Evolutionary conservation across 2,113 vertebrate species (phyloP).

Genomic region (Corythornis cristatus): DNA sequence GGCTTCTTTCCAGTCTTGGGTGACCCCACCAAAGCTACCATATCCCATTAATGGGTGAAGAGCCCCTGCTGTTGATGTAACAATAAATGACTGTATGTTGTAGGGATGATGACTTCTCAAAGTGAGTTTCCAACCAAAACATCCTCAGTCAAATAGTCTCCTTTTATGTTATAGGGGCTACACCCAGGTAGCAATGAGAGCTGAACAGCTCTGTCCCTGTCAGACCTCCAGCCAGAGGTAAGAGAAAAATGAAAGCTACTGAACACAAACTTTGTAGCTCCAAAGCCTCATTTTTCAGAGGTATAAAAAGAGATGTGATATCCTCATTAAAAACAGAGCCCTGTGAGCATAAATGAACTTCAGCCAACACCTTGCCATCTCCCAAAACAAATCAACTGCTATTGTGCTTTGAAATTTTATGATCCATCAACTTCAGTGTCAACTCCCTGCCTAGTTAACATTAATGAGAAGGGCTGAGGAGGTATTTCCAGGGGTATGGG

Average conservation of each 20-base stretch:
- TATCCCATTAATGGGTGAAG: fast-evolving
- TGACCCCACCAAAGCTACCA: neutral
- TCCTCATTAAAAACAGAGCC: neutral
- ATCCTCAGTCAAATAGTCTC: neutral
- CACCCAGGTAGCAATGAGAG: fast-evolving
- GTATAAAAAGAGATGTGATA: neutral
- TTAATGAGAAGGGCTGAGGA: neutral
- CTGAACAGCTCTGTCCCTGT: neutral
- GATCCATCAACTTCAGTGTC: neutral
- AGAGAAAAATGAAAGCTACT: neutral
- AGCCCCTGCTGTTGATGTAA: neutral
- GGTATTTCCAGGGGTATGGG: neutral
- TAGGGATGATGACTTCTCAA: neutral
- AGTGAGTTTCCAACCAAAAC: neutral
- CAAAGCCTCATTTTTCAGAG: neutral
- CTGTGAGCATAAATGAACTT: neutral
- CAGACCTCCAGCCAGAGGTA: neutral
- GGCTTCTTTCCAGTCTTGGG: neutral
- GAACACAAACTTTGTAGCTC: neutral
- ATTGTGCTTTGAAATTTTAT: neutral
- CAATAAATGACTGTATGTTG: neutral
- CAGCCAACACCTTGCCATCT: neutral
- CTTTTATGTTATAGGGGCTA: neutral
- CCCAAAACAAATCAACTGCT: neutral
- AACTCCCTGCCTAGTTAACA: neutral